These are phyloP conservation scores for Polypterus bichir DNA, from an alignment of 2,113 vertebrate genomes.

Conservation along the genomic window DNA sequence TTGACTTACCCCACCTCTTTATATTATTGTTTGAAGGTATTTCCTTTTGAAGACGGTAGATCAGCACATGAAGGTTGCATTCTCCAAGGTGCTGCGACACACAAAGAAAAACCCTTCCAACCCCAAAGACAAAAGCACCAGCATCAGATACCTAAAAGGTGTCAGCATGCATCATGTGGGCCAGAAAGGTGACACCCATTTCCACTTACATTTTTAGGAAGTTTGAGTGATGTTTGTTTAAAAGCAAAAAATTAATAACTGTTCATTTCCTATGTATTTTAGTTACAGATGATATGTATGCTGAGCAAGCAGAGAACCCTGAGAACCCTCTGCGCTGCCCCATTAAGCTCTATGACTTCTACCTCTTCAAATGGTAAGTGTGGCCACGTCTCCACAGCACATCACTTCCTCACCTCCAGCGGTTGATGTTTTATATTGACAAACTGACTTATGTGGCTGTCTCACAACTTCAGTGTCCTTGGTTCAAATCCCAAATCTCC, in stretches of 20 bases:
- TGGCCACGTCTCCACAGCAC: neutral
- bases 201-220: too few species aligned
- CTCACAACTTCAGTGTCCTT: too few species aligned
- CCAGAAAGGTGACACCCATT: conserved; percentile 69
- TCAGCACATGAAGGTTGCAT: conserved; percentile 95
- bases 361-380: conserved; percentile 98
- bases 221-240: too few species aligned
- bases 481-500: too few species aligned
- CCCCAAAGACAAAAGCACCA: conserved; percentile 94
- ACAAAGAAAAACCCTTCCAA: conserved; percentile 95
- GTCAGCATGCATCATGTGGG: conserved; percentile 71
- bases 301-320: conserved; percentile 89
- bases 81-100: conserved; percentile 92
- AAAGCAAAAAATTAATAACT: too few species aligned
- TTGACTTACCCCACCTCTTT: too few species aligned
- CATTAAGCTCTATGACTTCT: conserved; percentile 98
- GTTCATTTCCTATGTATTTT: conserved; percentile 22
- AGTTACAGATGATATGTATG: conserved; percentile 96
- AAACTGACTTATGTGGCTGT: too few species aligned
- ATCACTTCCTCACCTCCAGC: neutral
- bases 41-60: conserved; percentile 87
- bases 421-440: neutral
- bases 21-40: conserved; percentile 50
- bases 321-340: conserved; percentile 95
- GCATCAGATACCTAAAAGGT: conserved; percentile 89